phyloP scores from a whole-genome alignment of 1,140 invertebrate genomes.

The Anoplophora glabripennis region DNA sequence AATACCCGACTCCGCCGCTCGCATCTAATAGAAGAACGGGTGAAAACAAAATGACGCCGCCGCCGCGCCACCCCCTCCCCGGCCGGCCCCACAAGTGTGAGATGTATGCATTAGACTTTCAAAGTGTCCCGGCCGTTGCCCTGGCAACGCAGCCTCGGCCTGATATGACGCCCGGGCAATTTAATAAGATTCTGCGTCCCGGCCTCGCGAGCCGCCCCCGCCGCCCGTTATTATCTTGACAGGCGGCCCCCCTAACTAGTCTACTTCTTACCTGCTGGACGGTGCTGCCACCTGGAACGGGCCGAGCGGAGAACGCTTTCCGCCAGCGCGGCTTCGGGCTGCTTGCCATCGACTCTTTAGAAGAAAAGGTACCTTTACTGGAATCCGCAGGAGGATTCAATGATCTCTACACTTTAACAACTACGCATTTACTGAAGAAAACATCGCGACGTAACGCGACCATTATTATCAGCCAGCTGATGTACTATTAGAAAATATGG shows the following conservation, averaged over 20 bases:
- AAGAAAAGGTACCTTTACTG: no score
- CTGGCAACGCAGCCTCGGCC: slow-evolving; percentile 47
- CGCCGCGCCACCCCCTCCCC: slow-evolving; percentile 35
- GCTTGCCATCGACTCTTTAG: no score
- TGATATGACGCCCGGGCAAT: slow-evolving; percentile 51
- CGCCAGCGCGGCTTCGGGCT: no score
- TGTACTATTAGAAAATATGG: no score
- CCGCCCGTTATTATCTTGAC: slow-evolving; percentile 20
- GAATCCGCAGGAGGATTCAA: no score
- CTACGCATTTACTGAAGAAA: no score
- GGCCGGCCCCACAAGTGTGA: slow-evolving; percentile 47
- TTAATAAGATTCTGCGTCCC: slow-evolving; percentile 51
- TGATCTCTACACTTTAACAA: no score
- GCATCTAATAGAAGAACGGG: slow-evolving; percentile 9
- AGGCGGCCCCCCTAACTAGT: slow-evolving; percentile 10
- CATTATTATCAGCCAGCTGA: no score
- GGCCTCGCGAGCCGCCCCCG: slow-evolving; percentile 25
- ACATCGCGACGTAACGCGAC: no score
- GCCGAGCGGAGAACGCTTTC: no score
- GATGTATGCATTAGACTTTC: slow-evolving; percentile 52
- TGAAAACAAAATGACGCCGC: slow-evolving; percentile 12
- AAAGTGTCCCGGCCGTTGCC: slow-evolving; percentile 51
- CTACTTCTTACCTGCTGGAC: slow-evolving; percentile 10
- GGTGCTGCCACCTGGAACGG: slow-evolving; percentile 3
- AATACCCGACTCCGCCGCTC: neutral